A percentile compares a stretch with the other conserved stretches of the same genome.
These are phyloP conservation scores for Cyanistes caeruleus DNA, from an alignment of 2,113 vertebrate species.

Conservation along the genomic window DNA sequence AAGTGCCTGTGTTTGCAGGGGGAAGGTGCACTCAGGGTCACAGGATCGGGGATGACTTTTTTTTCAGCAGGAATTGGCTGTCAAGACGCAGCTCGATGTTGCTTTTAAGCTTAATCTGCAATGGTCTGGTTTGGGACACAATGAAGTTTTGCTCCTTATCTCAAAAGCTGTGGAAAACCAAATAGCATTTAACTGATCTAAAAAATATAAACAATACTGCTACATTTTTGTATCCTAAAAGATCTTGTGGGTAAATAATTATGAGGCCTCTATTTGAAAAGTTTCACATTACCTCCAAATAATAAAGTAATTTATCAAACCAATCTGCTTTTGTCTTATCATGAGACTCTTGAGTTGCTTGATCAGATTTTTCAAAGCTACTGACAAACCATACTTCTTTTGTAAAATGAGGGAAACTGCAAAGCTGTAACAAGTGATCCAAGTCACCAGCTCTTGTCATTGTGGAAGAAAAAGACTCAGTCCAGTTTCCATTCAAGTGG, in stretches of 20 bases:
- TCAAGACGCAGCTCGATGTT: background rate
- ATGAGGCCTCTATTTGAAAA: background rate
- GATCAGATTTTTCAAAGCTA: background rate
- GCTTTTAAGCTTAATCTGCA: background rate
- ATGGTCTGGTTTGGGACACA: background rate
- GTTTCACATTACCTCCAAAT: background rate
- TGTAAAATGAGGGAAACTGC: background rate
- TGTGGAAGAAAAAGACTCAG: background rate
- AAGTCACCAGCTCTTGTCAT: background rate
- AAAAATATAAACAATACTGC: background rate
- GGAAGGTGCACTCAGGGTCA: background rate
- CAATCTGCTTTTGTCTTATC: background rate
- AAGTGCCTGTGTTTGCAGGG: constrained; percentile 3
- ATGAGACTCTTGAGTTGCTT: background rate
- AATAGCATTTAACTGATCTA: background rate
- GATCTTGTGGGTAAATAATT: background rate
- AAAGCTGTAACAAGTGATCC: accelerated
- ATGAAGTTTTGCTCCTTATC: background rate
- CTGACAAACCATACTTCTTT: background rate
- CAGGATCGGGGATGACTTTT: background rate
- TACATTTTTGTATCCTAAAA: background rate
- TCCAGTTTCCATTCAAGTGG: background rate
- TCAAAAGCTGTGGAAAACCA: constrained; percentile 51
- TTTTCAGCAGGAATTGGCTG: background rate
- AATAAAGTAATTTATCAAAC: constrained; percentile 66